These are phyloP conservation scores for Drosophila sucinea DNA, from an alignment of 1,140 invertebrate species.

Conservation along the genomic window DNA sequence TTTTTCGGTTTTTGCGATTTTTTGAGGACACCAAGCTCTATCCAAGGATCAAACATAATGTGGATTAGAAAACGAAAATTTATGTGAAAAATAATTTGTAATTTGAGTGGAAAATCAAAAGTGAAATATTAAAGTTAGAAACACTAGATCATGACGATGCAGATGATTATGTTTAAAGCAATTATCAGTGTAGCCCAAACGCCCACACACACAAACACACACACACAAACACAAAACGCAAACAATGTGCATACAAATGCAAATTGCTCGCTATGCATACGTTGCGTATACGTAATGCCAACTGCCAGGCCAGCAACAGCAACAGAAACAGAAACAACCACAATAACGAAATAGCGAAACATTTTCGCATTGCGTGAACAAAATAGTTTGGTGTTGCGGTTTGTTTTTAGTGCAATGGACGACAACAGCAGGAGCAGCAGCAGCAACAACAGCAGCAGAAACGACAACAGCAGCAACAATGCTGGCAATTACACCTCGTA, in stretches of 20 bases:
- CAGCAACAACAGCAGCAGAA: constrained; percentile 41
- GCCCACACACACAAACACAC: constrained; percentile 22
- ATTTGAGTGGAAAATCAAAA: constrained; percentile 66
- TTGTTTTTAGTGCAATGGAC: constrained; percentile 65
- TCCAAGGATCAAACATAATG: constrained; percentile 45
- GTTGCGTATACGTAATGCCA: constrained; percentile 76
- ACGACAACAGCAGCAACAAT: constrained; percentile 48
- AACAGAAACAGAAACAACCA: constrained; percentile 37
- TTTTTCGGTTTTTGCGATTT: background rate
- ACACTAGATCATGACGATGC: constrained; percentile 18
- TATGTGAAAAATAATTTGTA: constrained; percentile 26
- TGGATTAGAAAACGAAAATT: constrained; percentile 24
- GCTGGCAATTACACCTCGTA: constrained; percentile 65
- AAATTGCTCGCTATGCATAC: constrained; percentile 69
- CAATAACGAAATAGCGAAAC: constrained; percentile 50
- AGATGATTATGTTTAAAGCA: constrained; percentile 76
- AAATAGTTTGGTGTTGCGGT: constrained; percentile 80
- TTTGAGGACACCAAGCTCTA: constrained; percentile 18
- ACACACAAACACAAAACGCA: constrained; percentile 20
- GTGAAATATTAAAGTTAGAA: constrained; percentile 49
- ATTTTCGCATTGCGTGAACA: constrained; percentile 79
- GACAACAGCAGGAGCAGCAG: constrained; percentile 45
- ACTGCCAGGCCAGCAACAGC: constrained; percentile 46
- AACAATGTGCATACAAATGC: constrained; percentile 78
- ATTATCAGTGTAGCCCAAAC: constrained; percentile 60